These are phyloP conservation scores for Lordiphosa collinella DNA, from an alignment of 1,140 invertebrate genomes.

Conservation along the genomic window DNA sequence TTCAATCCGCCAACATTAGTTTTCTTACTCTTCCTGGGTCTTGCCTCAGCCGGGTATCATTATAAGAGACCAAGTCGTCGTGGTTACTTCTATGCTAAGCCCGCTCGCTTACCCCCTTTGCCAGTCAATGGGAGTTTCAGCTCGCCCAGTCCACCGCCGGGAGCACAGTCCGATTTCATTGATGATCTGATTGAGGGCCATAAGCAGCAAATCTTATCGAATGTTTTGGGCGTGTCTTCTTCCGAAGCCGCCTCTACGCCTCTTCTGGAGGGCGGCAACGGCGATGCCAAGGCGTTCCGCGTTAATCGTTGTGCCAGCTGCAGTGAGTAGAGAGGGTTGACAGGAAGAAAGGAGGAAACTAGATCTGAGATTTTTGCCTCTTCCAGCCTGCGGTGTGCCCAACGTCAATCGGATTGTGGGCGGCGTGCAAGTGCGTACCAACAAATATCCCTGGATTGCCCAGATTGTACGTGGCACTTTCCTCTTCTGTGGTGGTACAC, in stretches of 20 bases:
- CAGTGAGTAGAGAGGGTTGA: conserved; percentile 51
- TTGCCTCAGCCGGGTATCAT: conserved; percentile 5
- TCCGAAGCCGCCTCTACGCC: conserved; percentile 6
- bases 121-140: conserved; percentile 13
- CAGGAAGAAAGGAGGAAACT: conserved; percentile 4
- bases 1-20: conserved; percentile 22
- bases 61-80: conserved; percentile 28
- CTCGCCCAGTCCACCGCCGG: conserved; percentile 27
- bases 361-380: not conserved
- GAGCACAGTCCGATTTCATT: conserved; percentile 69
- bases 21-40: conserved; percentile 16
- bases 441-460: conserved; percentile 78
- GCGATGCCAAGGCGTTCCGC: conserved; percentile 52
- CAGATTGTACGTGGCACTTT: conserved; percentile 55
- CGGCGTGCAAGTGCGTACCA: conserved; percentile 61
- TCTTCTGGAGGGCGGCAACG: conserved; percentile 36
- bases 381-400: conserved; percentile 68
- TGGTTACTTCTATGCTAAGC: conserved; percentile 59
- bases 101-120: conserved; percentile 32
- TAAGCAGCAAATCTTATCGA: conserved; percentile 73
- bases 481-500: conserved; percentile 70
- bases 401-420: conserved; percentile 78
- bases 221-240: conserved; percentile 45
- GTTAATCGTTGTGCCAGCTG: conserved; percentile 71
- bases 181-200: conserved; percentile 73